A percentile compares a stretch with the other conserved stretches of the same genome.
Evolutionary conservation across 2,113 vertebrate genomes (phyloP).

Genomic region (Psephotus haematonotus): DNA sequence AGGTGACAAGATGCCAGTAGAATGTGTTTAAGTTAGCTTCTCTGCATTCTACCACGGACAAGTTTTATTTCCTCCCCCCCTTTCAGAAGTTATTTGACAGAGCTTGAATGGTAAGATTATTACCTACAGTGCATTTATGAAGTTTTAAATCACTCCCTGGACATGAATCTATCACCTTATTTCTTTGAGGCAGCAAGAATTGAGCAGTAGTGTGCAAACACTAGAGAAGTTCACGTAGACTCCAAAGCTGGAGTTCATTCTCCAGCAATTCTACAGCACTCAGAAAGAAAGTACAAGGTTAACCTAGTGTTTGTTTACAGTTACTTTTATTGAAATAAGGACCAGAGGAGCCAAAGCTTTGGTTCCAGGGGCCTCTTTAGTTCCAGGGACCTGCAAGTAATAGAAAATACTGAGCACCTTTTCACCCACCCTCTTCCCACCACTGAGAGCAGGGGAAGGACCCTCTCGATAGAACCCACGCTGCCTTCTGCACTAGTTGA

Average conservation of each 20-base stretch:
- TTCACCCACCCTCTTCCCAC: neutral
- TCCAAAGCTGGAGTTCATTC: neutral
- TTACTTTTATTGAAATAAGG: constrained; percentile 27
- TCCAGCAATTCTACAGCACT: neutral
- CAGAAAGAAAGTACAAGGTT: neutral
- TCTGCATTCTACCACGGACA: neutral
- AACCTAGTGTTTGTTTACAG: neutral
- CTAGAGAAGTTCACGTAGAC: fast-evolving
- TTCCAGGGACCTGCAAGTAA: constrained; percentile 39
- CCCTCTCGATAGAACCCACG: fast-evolving
- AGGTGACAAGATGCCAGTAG: neutral
- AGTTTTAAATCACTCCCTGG: neutral
- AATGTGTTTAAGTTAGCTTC: neutral
- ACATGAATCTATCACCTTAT: fast-evolving
- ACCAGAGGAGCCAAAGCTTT: neutral
- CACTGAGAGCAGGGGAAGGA: fast-evolving
- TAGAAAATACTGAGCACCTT: neutral
- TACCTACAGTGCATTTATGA: neutral
- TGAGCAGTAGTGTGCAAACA: neutral
- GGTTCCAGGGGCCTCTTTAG: neutral
- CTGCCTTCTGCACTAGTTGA: neutral
- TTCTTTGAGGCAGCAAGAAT: neutral
- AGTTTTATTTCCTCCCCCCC: neutral
- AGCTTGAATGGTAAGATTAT: neutral
- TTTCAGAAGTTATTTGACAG: neutral